These are phyloP conservation scores for Sinocyclocheilus rhinocerous DNA, from an alignment of 2,113 vertebrate species.

Conservation along the genomic window DNA sequence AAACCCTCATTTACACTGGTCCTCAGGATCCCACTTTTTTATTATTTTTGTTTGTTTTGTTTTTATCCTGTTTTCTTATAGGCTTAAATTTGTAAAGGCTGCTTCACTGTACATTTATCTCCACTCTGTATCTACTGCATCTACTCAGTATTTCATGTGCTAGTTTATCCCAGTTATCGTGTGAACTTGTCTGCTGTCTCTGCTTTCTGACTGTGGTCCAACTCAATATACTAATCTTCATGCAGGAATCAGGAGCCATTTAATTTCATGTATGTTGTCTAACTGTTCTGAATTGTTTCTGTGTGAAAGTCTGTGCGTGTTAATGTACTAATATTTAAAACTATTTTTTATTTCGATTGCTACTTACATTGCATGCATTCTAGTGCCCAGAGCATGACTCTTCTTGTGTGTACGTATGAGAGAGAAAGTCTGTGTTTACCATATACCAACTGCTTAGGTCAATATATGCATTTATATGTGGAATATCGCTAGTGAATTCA, in stretches of 20 bases:
- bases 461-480: constrained; percentile 50
- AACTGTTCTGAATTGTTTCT: constrained; percentile 43
- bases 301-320: constrained; percentile 47
- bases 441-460: constrained; percentile 30
- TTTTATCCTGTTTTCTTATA: constrained; percentile 45
- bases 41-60: constrained; percentile 20
- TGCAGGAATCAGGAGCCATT: constrained; percentile 55
- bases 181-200: constrained; percentile 42
- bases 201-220: constrained; percentile 51
- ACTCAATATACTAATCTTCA: constrained; percentile 47
- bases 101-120: constrained; percentile 43
- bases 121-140: constrained; percentile 9
- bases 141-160: constrained; percentile 15
- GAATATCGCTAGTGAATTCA: constrained; percentile 46
- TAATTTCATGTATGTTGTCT: constrained; percentile 42
- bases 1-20: constrained; percentile 60
- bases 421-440: constrained; percentile 31
- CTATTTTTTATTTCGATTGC: constrained; percentile 28
- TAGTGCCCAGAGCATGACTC: constrained; percentile 54
- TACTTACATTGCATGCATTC: constrained; percentile 49
- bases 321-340: constrained; percentile 43
- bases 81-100: constrained; percentile 43
- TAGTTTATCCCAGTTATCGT: constrained; percentile 4
- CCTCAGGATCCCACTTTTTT: constrained; percentile 59
- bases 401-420: constrained; percentile 24